Base-by-base conservation (phyloP, 1,140 invertebrate genomes). In the Ceratosolen solmsi region DNA sequence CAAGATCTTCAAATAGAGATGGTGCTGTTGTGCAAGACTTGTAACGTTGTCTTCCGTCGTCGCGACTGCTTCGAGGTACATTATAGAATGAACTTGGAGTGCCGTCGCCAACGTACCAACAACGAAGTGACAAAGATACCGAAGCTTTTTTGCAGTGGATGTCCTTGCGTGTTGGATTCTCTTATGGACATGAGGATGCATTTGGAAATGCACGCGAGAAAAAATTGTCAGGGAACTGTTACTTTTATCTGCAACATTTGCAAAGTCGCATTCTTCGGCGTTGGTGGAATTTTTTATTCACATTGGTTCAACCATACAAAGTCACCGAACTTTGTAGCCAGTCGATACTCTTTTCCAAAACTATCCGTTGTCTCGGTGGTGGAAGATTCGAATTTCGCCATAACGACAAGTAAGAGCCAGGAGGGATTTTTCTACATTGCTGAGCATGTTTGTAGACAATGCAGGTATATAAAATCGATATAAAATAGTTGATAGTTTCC, bases 231-330 rank as follows among this genome's bases (percentile, higher is more conserved):
- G 8, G 80, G 49, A 0, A 86, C 75, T 0, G 80, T 87, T 3
- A 86, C 83, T 0, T 89, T 89, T 27, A 80, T 86, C 4, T 92
- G 91, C 49, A 88, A 90, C 20, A 89, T 90, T 30, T 92, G 91
- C 46, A 88, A 89, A 46, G 85, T 92, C 2, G 78, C 89, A 1
- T 92, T 91, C 30, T 86, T 87, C 60, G 88, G 89, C 8, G 82
- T 86, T 36, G 89, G 90, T 4, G 70, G 77, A 0, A 46, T 89
- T 0, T 91, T 92, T 76, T 87, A 86, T n/a, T 83, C 63, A 0
- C 91, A 92, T 68, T 91, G 90, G 87, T 86, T 82, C 3, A 86
- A 86, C 33, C 91, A 92, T 71, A 78, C 63, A 3, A 89, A 87
- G 33, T 80, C 90, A 58, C 38, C 84, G 2, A 84, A 79, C 8